phyloP scores from a whole-genome alignment of 2,797 vertebrate species.

The Diceros bicornis region DNA sequence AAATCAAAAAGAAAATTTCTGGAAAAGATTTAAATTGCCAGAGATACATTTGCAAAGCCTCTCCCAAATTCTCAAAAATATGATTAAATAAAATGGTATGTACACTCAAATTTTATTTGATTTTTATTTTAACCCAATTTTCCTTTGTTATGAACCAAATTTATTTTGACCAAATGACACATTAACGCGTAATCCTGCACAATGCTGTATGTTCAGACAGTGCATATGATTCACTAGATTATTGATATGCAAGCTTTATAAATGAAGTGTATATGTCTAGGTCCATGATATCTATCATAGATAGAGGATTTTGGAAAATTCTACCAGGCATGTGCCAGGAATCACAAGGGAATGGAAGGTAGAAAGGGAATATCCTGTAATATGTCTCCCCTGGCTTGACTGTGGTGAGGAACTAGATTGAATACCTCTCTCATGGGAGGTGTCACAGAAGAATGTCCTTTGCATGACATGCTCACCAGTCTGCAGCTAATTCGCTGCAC shows the following conservation, averaged over 20 bases:
- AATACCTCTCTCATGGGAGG: background rate
- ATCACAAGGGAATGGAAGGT: background rate
- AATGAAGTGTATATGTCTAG: background rate
- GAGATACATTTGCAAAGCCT: background rate
- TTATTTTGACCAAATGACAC: background rate
- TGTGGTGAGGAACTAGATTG: background rate
- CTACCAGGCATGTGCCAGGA: background rate
- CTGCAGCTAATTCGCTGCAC: background rate
- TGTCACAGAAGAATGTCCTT: background rate
- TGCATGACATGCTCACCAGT: background rate
- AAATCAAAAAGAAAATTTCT: background rate
- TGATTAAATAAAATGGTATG: background rate
- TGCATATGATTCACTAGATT: background rate
- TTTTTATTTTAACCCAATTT: background rate
- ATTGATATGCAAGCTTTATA: background rate
- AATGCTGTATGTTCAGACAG: background rate
- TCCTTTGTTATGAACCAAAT: background rate
- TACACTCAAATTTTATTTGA: background rate
- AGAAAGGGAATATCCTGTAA: background rate
- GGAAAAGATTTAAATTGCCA: background rate
- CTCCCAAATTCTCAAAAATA: background rate
- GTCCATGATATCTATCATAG: background rate
- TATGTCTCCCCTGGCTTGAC: background rate
- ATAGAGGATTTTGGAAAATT: background rate
- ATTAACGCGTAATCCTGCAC: background rate